These are phyloP conservation scores for Vireo altiloquus DNA, from an alignment of 2,113 vertebrate species.

Conservation along the genomic window DNA sequence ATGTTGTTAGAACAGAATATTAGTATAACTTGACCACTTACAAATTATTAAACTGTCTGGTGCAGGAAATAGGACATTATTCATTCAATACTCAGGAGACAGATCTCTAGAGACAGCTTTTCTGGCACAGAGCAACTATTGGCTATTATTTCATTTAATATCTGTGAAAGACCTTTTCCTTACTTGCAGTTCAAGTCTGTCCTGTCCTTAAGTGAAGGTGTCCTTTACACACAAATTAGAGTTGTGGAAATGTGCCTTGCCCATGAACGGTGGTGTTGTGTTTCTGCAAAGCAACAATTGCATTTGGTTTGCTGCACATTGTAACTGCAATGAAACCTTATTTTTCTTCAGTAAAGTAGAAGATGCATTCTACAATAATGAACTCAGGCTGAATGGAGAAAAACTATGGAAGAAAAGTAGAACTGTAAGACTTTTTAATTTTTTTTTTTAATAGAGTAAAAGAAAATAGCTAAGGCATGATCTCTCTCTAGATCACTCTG, in stretches of 20 bases:
- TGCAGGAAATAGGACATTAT: background rate
- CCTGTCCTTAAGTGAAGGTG: background rate
- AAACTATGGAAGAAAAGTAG: conserved; percentile 95
- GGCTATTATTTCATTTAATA: background rate
- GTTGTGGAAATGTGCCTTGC: background rate
- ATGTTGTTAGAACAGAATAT: background rate
- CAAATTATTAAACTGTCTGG: background rate
- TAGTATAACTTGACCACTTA: background rate
- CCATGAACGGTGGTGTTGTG: background rate
- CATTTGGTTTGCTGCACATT: background rate
- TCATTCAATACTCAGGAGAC: background rate
- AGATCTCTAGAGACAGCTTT: background rate
- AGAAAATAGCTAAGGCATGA: background rate
- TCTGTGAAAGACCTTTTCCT: background rate
- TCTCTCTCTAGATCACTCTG: background rate
- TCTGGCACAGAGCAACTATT: background rate
- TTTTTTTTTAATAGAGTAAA: background rate
- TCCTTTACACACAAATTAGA: background rate
- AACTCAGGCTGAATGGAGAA: conserved; percentile 91
- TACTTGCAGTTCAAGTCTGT: background rate
- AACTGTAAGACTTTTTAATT: conserved; percentile 76
- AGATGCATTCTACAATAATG: conserved; percentile 90
- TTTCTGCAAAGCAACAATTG: background rate
- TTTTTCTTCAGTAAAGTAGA: conserved; percentile 88
- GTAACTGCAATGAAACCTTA: conserved; percentile 41